Evolutionary conservation across 2,888 invertebrate species (phyloP).

Genomic region (Molorchus minor): DNA sequence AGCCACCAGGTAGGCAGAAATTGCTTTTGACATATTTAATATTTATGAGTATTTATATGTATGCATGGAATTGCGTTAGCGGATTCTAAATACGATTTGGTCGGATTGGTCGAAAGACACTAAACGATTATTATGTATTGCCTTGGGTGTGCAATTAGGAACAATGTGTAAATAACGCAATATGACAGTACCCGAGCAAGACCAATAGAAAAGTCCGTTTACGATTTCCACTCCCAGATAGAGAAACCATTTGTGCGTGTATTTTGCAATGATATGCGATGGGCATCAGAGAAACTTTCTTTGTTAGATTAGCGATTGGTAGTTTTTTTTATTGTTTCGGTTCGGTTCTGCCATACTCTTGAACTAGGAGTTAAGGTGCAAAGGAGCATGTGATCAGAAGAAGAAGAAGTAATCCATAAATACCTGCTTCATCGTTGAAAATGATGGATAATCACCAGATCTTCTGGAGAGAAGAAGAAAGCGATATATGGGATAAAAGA

Average conservation of each 20-base stretch:
- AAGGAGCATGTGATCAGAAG: too few relatives aligned
- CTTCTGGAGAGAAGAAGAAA: too few relatives aligned
- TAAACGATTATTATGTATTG: slow-evolving; percentile 30
- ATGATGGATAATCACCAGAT: too few relatives aligned
- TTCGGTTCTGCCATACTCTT: too few relatives aligned
- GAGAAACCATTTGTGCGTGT: slow-evolving; percentile 20
- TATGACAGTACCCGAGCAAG: slow-evolving; percentile 34
- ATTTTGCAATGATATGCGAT: slow-evolving; percentile 33
- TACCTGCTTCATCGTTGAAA: too few relatives aligned
- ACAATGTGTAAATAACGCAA: slow-evolving; percentile 40
- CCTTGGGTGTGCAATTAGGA: slow-evolving; percentile 40
- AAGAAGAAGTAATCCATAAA: too few relatives aligned
- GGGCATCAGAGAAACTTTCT: too few relatives aligned
- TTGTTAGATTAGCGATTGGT: too few relatives aligned
- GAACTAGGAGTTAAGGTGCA: too few relatives aligned
- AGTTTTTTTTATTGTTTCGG: too few relatives aligned
- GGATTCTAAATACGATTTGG: slow-evolving; percentile 3
- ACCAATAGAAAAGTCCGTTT: slow-evolving; percentile 41
- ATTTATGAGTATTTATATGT: slow-evolving; percentile 15
- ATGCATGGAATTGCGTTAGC: slow-evolving; percentile 21
- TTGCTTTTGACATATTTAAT: slow-evolving; percentile 12
- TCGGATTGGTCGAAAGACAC: slow-evolving; percentile 32
- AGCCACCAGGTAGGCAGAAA: slow-evolving; percentile 3
- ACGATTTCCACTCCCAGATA: slow-evolving; percentile 42
- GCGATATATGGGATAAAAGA: too few relatives aligned